Percentiles rank a stretch among this genome's conserved stretches.
Evolutionary conservation across 2,113 vertebrate species (phyloP).

Genomic region (Notothenia coriiceps): DNA sequence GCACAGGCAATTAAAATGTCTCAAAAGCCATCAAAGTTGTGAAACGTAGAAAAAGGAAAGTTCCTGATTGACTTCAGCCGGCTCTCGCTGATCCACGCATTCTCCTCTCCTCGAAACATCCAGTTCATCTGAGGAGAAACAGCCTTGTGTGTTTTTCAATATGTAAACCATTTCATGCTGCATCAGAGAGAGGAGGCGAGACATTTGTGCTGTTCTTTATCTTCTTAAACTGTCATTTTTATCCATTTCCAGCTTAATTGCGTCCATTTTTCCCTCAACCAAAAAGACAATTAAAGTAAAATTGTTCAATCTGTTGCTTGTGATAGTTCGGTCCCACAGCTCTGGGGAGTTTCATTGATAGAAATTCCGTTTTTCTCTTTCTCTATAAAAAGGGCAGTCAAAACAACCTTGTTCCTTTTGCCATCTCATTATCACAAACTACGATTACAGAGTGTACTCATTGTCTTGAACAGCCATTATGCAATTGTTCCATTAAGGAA

Average conservation of each 20-base stretch:
- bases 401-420: conserved; percentile 24
- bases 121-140: conserved; percentile 17
- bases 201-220: conserved; percentile 19
- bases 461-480: conserved; percentile 59
- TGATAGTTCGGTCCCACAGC: conserved; percentile 4
- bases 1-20: conserved; percentile 54
- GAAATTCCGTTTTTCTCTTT: conserved; percentile 26
- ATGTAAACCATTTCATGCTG: conserved; percentile 10
- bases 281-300: conserved; percentile 35
- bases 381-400: conserved; percentile 7
- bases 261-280: conserved; percentile 41
- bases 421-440: conserved; percentile 45
- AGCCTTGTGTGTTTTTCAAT: not conserved
- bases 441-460: conserved; percentile 46
- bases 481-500: conserved; percentile 55
- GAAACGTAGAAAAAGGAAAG: not conserved
- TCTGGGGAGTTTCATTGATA: conserved; percentile 8
- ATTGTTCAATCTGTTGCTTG: conserved; percentile 4
- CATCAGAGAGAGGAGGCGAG: conserved; percentile 15
- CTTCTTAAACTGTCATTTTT: conserved; percentile 50
- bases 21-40: conserved; percentile 46
- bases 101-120: not conserved
- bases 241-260: conserved; percentile 49
- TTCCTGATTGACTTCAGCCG: conserved; percentile 28
- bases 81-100: not conserved